phyloP scores from a whole-genome alignment of 2,888 invertebrate genomes.

The Netelia inedita region DNA sequence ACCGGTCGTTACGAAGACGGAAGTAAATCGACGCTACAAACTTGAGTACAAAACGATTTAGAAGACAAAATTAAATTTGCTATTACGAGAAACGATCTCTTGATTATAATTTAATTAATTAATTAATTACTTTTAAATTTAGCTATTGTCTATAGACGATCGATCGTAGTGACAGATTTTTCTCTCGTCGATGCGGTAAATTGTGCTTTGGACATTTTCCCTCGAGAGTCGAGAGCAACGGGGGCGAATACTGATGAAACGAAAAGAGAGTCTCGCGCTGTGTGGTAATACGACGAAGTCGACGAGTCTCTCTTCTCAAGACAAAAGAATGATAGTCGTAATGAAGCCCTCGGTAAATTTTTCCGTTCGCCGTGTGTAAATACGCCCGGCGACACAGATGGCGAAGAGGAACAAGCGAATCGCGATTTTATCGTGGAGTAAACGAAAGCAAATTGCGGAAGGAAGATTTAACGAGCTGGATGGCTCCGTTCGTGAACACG shows the following conservation, averaged over 20 bases:
- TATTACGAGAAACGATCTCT: no score
- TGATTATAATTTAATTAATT: no score
- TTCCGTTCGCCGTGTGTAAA: not conserved
- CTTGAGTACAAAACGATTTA: no score
- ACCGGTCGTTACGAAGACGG: no score
- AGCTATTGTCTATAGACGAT: no score
- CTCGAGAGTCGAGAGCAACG: not conserved
- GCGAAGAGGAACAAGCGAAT: not conserved
- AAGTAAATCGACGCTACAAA: no score
- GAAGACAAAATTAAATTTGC: no score
- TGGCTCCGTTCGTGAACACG: slow-evolving; percentile 40
- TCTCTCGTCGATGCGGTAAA: not conserved
- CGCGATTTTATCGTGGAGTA: slow-evolving; percentile 27
- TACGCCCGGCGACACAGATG: not conserved
- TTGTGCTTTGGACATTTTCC: not conserved
- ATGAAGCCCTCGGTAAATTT: slow-evolving; percentile 29
- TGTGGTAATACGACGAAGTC: no score
- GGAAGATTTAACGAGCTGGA: slow-evolving; percentile 32
- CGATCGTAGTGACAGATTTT: not conserved
- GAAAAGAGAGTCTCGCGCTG: no score
- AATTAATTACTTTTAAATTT: no score
- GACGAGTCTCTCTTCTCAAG: not conserved
- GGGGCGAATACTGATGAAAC: not conserved
- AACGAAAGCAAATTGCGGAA: slow-evolving; percentile 39
- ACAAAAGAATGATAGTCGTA: slow-evolving; percentile 30